A percentile compares a stretch with the other conserved stretches of the same genome.
phyloP scores from a whole-genome alignment of 2,797 vertebrate genomes.

The Lithobates sylvaticus region DNA sequence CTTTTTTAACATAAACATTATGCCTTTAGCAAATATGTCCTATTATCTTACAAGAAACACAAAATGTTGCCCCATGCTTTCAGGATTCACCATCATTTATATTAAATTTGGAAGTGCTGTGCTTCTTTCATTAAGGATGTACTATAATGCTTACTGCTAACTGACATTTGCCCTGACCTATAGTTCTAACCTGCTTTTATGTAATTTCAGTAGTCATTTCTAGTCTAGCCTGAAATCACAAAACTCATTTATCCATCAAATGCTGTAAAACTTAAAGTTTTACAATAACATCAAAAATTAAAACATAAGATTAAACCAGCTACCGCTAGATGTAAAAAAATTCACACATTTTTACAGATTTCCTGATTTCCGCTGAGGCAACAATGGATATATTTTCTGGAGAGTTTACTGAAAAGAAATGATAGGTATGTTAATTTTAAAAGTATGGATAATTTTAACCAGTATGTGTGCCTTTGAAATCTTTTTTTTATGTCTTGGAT shows the following conservation, averaged over 20 bases:
- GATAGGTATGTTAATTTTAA: constrained; percentile 62
- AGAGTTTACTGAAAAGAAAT: constrained; percentile 53
- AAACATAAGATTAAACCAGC: constrained; percentile 7
- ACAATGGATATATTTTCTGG: constrained; percentile 39
- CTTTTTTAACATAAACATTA: no score
- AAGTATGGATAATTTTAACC: constrained; percentile 51
- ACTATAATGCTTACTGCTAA: no score
- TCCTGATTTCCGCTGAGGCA: constrained; percentile 33
- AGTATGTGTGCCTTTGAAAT: constrained; percentile 62
- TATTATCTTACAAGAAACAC: no score
- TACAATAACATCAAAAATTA: constrained; percentile 19
- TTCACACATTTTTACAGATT: constrained; percentile 14
- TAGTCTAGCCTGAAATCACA: no score
- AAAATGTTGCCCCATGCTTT: no score
- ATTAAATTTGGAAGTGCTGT: no score
- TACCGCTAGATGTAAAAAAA: background rate
- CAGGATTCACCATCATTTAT: no score
- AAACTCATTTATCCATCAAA: background rate
- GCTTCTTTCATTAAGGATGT: no score
- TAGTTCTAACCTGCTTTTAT: no score
- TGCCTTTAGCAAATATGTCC: no score
- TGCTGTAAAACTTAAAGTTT: constrained; percentile 8
- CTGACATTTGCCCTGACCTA: no score
- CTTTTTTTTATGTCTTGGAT: constrained; percentile 58
- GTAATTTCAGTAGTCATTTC: no score